Base-by-base conservation (phyloP, 2,113 vertebrate species). In the Gasterosteus aculeatus region DNA sequence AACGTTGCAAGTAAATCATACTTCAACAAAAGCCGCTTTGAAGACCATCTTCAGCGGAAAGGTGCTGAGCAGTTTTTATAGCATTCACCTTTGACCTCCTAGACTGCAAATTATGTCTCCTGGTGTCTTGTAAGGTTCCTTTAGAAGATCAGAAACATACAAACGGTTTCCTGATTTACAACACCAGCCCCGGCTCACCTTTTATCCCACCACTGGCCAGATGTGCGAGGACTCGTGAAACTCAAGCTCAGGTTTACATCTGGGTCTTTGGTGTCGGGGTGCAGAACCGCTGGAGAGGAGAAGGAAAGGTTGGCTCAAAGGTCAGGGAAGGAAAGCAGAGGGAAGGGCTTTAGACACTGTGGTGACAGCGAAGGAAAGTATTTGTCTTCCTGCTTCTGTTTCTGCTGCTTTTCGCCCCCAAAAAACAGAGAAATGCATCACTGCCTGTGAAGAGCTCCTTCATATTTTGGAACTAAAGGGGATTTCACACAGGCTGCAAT, bases 141-240 rank as follows among this genome's bases (percentile, higher is more conserved):
- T 14, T 29, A 42, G 29, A 61, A 10, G 38, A 47, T 53, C 12
- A 44, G 39, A 85, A 58, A 75, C 44, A 49, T 42, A 64, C 56
- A 26, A 8, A 12, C 10, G 66, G 54, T 77, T 75, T 82, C 59
- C 49, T 62, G 49, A 80, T 87, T 84, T 82, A 81, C 76, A 68
- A 15, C 85, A 58, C 10, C 67, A 62, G 69, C 16, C 39, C 1
- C 72, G 67, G 76, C 72, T 65, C 44, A 14, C 73, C 62, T 83
- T 57, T 77, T 38, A 82, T 73, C 51, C 51, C 44, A 4, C 47
- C 42, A 16, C 60, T 57, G 19, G 41, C 63, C 89, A 90, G 84
- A 93, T 90, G 89, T 90, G 81, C 10, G 11, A 44, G n/a, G 70
- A 59, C 42, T 64, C 5, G 57, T 90, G 80, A 91, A 93, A 92